These are phyloP conservation scores for Porites cylindrica DNA, from an alignment of 92 coral and sea anemone species.

Conservation along the genomic window DNA sequence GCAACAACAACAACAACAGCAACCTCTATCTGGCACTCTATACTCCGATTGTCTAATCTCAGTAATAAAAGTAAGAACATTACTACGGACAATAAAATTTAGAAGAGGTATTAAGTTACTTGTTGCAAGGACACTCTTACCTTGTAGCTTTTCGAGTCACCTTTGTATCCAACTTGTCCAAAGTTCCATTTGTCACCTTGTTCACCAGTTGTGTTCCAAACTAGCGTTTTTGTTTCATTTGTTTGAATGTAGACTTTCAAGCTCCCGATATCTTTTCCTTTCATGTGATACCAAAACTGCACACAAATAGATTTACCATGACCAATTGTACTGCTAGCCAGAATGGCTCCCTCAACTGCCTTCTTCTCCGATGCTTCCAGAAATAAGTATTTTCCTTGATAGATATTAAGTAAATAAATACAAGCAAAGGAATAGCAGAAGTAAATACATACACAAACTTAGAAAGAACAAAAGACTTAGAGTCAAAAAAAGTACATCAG, in stretches of 20 bases:
- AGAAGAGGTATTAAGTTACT: no score
- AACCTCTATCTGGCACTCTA: no score
- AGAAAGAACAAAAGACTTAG: no score
- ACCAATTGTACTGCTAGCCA: conserved; percentile 44
- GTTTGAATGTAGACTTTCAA: conserved; percentile 53
- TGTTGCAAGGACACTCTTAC: not conserved
- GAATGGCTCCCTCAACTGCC: conserved; percentile 57
- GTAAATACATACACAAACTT: no score
- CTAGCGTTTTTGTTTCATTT: conserved; percentile 50
- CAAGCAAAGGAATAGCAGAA: not conserved
- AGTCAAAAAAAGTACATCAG: no score
- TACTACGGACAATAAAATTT: no score
- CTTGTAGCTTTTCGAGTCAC: not conserved
- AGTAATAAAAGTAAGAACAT: no score
- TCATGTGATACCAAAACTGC: conserved; percentile 92
- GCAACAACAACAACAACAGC: not conserved
- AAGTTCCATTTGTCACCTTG: conserved; percentile 71
- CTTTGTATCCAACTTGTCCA: conserved; percentile 73
- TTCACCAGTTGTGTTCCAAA: conserved; percentile 74
- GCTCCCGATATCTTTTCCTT: conserved; percentile 67
- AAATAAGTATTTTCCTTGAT: conserved; percentile 77
- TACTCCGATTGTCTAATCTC: no score
- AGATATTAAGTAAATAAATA: not conserved
- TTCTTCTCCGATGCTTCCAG: conserved; percentile 72
- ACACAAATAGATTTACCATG: conserved; percentile 60